Evolutionary conservation across 2,797 vertebrate genomes (phyloP), one percentile per base, ranked within the genome.

Genomic region (Hypotaenidia okinawae): DNA sequence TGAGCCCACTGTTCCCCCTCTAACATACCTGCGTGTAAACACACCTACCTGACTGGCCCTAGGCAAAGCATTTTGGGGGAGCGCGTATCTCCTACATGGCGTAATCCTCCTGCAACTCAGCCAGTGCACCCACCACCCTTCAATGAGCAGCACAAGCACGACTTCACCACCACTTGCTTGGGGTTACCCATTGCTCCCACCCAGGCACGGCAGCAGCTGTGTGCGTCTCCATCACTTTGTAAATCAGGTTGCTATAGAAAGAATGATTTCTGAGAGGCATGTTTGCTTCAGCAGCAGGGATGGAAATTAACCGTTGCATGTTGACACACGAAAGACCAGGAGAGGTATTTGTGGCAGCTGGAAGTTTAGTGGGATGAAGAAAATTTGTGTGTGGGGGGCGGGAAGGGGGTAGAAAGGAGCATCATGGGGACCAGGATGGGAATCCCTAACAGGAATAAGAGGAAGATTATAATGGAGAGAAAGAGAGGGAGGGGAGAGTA

Each of bases 161-260:
- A 4, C 33, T 45, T n/a, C 37, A 18, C 17, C 6, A 1, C n/a
- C 0, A 0, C 52, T 17, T 2, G 0, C 61, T 17, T 1, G 0
- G 32, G 39, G 33, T 30, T 27, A 23, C 59, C 55, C 35, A 4
- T 52, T 1, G 0, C 63, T 10, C 17, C 51, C 68, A 58, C 1
- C n/a, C 32, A 28, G 22, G 43, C 69, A 19, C 13, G 3, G 27
- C 58, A 16, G 54, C 64, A 55, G 66, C 87, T 91, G 22, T 5
- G 4, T 7, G 10, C 8, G 18, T 30, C 49, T 33, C 57, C 64
- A 5, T 33, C 2, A 0, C 39, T 54, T 16, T 47, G 43, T 15
- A 22, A 43, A 35, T 14, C 22, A 1, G 41, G 43, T 33, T 89
- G 78, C 72, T 66, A 19, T 11, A 37, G 82, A 49, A 62, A 61